Evolutionary conservation across 2,113 vertebrate genomes (phyloP), one percentile per base, ranked within the genome.

Genomic region (Emydura subglobosa): DNA sequence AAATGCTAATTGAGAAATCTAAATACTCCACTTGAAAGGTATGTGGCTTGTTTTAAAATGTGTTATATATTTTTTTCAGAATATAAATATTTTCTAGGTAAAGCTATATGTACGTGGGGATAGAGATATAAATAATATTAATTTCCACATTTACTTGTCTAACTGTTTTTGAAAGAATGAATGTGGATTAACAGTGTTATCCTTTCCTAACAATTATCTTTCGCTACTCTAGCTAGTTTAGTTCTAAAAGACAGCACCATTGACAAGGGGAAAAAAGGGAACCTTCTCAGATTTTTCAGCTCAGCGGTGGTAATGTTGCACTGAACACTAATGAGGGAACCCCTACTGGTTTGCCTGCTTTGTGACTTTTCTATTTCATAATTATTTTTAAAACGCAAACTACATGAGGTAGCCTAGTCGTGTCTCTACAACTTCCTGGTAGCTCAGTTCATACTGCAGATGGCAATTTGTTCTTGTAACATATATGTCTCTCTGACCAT

Each of bases 281-380:
- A 97, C 98, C 98, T 98, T 98, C 97, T 97, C 98, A 96, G 98
- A 98, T 98, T 98, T 98, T 98, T 98, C 98, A 98, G 98, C 98
- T 98, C 98, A 98, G 98, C 98, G 97, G 98, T 98, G 98, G 98
- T 97, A 98, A 97, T 97, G 98, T 98, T 98, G 98, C 98, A 97
- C 97, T 98, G 98, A 98, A 98, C 98, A 91, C 98, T 99, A 99
- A 99, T 99, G 98, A 99, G 98, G 98, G 98, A 94, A 98, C 98
- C 98, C 98, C 98, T 98, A 98, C 98, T 98, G 98, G 50, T 98
- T 98, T 98, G 98, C 98, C 98, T 99, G 98, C 98, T 98, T 98
- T 99, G 98, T 98, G 98, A 99, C 98, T 98, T 98, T 98, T 98
- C 98, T 99, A 98, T 98, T 98, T 99, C 98, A 98, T 98, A 98